Evolutionary conservation across 2,113 vertebrate genomes (phyloP).

Genomic region (Proterorhinus semilunaris): DNA sequence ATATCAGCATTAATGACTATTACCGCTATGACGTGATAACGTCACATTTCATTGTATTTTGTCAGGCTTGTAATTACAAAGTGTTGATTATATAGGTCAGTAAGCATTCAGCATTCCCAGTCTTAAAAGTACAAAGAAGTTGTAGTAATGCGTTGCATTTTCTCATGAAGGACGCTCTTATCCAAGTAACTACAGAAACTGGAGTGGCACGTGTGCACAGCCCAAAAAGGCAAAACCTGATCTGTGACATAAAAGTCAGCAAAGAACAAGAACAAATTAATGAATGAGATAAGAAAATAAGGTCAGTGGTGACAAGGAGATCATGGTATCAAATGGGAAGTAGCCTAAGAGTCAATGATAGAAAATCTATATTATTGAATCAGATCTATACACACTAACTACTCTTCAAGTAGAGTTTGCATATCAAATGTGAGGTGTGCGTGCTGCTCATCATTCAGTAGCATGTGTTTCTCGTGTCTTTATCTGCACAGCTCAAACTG

Average conservation of each 20-base stretch:
- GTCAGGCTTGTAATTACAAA: neutral
- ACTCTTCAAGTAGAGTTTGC: slow-evolving; percentile 43
- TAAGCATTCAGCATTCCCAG: neutral
- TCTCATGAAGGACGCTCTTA: neutral
- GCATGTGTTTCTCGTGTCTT: slow-evolving; percentile 1
- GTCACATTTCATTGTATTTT: neutral
- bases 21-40: too few relatives aligned
- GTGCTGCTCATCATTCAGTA: neutral
- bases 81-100: neutral
- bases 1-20: neutral
- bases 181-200: slow-evolving; percentile 15
- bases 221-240: slow-evolving; percentile 35
- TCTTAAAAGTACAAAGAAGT: neutral
- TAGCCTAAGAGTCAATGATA: neutral
- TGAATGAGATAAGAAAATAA: neutral
- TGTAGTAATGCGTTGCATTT: slow-evolving; percentile 5
- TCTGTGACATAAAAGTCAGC: slow-evolving; percentile 17
- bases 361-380: too few relatives aligned
- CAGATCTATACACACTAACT: too few relatives aligned
- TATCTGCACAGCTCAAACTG: slow-evolving; percentile 3
- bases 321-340: neutral
- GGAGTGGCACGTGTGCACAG: slow-evolving; percentile 15
- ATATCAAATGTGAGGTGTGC: slow-evolving; percentile 51
- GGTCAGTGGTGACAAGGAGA: neutral
- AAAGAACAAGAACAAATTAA: neutral